Evolutionary conservation across 2,797 vertebrate species (phyloP).

Genomic region (Carcharodon carcharias): DNA sequence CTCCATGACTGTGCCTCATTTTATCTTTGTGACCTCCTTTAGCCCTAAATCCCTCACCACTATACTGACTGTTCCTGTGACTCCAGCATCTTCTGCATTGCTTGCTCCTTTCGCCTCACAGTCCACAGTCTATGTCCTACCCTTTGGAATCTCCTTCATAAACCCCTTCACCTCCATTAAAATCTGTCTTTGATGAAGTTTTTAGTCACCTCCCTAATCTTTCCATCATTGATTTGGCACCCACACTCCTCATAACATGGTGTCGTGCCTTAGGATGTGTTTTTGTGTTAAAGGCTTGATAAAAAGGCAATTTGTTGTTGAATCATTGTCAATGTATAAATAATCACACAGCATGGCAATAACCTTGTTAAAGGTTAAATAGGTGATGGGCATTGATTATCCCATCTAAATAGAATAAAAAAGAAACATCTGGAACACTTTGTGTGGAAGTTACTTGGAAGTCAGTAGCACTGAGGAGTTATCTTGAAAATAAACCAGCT

Average conservation of each 20-base stretch:
- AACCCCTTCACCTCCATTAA: background rate
- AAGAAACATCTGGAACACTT: no score
- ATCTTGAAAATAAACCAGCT: no score
- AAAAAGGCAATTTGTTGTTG: background rate
- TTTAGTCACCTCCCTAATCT: background rate
- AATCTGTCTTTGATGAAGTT: background rate
- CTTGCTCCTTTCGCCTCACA: background rate
- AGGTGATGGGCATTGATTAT: no score
- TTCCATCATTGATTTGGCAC: background rate
- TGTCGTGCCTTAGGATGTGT: background rate
- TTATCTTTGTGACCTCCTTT: background rate
- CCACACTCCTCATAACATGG: background rate
- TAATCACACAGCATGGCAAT: no score
- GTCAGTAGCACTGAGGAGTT: no score
- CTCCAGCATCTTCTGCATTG: background rate
- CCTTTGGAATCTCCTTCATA: background rate
- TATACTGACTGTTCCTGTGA: background rate
- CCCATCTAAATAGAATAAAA: no score
- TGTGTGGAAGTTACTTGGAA: no score
- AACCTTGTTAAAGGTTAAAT: background rate
- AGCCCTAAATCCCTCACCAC: background rate
- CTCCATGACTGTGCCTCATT: background rate
- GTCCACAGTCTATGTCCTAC: background rate
- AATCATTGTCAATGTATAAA: background rate
- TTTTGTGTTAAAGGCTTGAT: background rate